A percentile compares a stretch with the other conserved stretches of the same genome.
phyloP scores from a whole-genome alignment of 2,113 vertebrate species.

The Eupsittula cactorum region DNA sequence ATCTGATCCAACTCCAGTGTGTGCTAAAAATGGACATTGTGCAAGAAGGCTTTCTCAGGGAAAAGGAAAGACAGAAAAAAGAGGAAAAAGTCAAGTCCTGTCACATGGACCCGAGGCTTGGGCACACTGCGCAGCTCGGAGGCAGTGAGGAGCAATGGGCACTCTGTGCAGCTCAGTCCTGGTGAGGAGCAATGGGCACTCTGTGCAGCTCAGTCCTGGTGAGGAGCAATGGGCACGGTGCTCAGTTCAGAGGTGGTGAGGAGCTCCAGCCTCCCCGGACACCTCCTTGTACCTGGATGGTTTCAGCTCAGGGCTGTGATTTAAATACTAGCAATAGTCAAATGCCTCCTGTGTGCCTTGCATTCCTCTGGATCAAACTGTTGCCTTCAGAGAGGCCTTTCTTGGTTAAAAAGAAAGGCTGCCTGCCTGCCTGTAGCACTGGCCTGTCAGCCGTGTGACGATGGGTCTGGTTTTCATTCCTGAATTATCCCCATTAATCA shows the following conservation, averaged over 20 bases:
- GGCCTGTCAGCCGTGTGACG: slow-evolving; percentile 41
- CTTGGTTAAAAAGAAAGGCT: slow-evolving; percentile 7
- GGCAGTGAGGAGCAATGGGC: neutral
- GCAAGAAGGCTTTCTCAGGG: slow-evolving; percentile 42
- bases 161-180: neutral
- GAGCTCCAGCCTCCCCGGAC: neutral
- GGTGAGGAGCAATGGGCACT: neutral
- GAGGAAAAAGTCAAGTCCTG: neutral
- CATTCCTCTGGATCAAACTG: neutral
- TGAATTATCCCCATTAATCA: slow-evolving; percentile 72
- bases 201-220: neutral
- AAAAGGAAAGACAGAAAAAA: neutral
- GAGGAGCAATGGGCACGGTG: neutral
- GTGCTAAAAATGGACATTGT: slow-evolving; percentile 62
- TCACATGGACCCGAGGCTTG: neutral
- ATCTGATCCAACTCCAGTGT: slow-evolving; percentile 58
- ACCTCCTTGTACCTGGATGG: neutral
- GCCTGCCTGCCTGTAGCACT: neutral
- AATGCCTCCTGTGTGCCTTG: neutral
- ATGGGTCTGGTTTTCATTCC: slow-evolving; percentile 70
- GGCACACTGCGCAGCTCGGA: neutral
- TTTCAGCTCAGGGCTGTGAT: neutral
- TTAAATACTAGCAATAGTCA: neutral
- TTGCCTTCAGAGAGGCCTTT: slow-evolving; percentile 9
- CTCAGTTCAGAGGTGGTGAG: neutral